Percentiles rank a stretch among this genome's conserved stretches.
Conservation (phyloP, 1,140 invertebrate genomes). For the Latrodectus geometricus region DNA sequence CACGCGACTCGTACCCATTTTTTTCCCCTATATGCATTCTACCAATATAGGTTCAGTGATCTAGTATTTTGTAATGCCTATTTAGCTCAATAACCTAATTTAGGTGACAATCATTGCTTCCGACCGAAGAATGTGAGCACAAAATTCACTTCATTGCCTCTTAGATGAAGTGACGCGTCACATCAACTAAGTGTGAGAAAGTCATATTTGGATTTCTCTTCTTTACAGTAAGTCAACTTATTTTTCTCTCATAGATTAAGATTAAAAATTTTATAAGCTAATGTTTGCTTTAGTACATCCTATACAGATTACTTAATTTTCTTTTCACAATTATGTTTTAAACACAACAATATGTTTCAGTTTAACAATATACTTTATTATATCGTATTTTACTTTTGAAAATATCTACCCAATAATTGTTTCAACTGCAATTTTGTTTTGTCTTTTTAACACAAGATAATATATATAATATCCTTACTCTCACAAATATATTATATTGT, state of each 20-base stretch:
- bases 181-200: background rate
- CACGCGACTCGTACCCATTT: conserved; percentile 38
- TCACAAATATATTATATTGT: too few species aligned
- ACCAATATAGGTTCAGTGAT: conserved; percentile 47
- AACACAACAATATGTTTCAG: too few species aligned
- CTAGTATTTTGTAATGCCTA: conserved; percentile 6
- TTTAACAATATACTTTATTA: too few species aligned
- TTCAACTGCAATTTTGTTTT: too few species aligned
- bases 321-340: too few species aligned
- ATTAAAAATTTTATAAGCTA: background rate
- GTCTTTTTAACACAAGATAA: too few species aligned
- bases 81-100: conserved; percentile 39
- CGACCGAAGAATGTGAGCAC: background rate
- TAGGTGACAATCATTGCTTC: conserved; percentile 38
- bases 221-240: background rate
- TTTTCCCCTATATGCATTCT: background rate
- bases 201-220: too few species aligned
- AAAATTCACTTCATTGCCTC: background rate
- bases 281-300: background rate
- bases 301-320: too few species aligned
- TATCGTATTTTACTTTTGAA: too few species aligned
- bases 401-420: too few species aligned
- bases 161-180: background rate
- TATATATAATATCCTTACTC: too few species aligned
- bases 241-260: background rate